phyloP scores from a whole-genome alignment of 2,113 vertebrate species.

The Addax nasomaculatus region DNA sequence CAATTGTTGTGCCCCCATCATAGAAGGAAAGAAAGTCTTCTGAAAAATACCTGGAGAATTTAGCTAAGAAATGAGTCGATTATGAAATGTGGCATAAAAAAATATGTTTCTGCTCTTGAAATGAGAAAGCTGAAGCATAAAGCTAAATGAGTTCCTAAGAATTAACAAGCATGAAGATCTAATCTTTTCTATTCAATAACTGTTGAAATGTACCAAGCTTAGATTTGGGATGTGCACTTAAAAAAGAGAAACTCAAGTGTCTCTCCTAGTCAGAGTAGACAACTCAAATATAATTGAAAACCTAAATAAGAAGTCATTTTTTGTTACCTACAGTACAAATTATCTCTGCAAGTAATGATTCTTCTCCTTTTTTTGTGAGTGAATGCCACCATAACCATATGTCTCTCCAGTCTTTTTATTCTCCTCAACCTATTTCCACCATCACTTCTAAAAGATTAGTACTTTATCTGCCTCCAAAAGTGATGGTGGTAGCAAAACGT shows the following conservation, averaged over 20 bases:
- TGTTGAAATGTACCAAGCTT: neutral
- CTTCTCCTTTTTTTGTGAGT: neutral
- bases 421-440: neutral
- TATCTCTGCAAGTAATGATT: neutral
- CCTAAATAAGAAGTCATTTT: neutral
- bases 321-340: neutral
- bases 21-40: neutral
- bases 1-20: neutral
- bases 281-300: conserved; percentile 27
- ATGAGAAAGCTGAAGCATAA: conserved; percentile 5
- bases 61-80: conserved; percentile 24
- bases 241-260: neutral
- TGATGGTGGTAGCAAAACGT: neutral
- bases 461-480: neutral
- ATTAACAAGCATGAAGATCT: neutral
- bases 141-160: conserved; percentile 3
- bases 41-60: conserved; percentile 20
- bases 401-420: neutral
- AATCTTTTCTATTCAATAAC: neutral
- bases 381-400: neutral
- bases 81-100: conserved; percentile 41
- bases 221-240: neutral
- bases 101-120: neutral
- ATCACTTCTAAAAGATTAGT: neutral
- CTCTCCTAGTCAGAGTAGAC: neutral